A percentile compares a stretch with the other conserved stretches of the same genome.
Conservation (phyloP, 2,113 vertebrate species). For the Triplophysa rosa region DNA sequence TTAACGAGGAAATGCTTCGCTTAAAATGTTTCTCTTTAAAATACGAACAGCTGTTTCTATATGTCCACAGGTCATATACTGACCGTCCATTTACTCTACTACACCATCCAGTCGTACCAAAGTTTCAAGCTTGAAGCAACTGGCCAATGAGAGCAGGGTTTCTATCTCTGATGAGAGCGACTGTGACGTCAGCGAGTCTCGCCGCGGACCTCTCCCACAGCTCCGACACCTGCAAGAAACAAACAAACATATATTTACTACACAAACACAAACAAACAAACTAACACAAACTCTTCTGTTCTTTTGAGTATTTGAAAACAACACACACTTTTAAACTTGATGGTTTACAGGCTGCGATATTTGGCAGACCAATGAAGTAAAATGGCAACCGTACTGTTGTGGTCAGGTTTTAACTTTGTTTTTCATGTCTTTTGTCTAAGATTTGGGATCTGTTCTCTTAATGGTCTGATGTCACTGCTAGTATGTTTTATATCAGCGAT, state of each 20-base stretch:
- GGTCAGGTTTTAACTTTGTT: slow-evolving; percentile 57
- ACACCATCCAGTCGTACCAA: neutral
- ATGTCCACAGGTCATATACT: neutral
- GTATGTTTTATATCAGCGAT: slow-evolving; percentile 59
- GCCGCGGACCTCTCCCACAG: slow-evolving; percentile 64
- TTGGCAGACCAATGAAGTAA: slow-evolving; percentile 57
- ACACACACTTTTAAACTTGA: slow-evolving; percentile 21
- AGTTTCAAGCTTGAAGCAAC: slow-evolving; percentile 69
- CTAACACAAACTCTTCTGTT: neutral
- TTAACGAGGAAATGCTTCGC: neutral
- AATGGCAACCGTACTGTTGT: slow-evolving; percentile 51
- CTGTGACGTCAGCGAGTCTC: slow-evolving; percentile 61
- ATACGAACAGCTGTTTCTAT: neutral
- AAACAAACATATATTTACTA: slow-evolving; percentile 23
- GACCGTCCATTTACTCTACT: neutral
- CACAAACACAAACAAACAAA: slow-evolving; percentile 4
- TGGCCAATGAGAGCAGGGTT: slow-evolving; percentile 71
- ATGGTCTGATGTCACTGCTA: slow-evolving; percentile 49
- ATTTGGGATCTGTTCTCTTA: slow-evolving; percentile 55
- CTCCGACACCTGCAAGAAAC: slow-evolving; percentile 58
- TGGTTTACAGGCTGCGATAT: slow-evolving; percentile 62
- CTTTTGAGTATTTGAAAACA: neutral
- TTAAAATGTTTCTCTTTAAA: neutral
- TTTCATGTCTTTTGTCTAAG: slow-evolving; percentile 48
- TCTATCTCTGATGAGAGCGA: slow-evolving; percentile 68